phyloP scores from a whole-genome alignment of 2,888 invertebrate genomes.

The Xylota sylvarum region DNA sequence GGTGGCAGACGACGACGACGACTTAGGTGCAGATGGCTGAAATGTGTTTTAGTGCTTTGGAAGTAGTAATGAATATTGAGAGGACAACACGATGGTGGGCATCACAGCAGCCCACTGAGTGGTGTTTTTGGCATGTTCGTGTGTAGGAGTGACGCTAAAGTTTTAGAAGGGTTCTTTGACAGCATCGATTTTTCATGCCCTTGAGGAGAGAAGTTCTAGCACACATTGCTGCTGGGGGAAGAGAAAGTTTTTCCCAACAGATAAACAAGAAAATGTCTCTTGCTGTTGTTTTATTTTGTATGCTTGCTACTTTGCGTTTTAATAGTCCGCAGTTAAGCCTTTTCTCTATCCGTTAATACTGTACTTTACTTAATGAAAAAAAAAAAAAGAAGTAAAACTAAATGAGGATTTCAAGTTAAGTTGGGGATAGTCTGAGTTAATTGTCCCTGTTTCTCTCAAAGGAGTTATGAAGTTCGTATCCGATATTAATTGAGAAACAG shows the following conservation, averaged over 20 bases:
- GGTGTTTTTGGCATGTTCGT: not conserved
- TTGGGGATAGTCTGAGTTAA: no score
- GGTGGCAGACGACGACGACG: not conserved
- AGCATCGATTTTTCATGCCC: constrained; percentile 32
- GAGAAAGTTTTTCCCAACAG: not conserved
- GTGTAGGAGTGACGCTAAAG: not conserved
- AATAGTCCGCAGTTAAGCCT: not conserved
- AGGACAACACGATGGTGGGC: constrained; percentile 18
- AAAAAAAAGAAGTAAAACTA: no score
- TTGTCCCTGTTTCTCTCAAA: no score
- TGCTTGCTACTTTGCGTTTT: not conserved
- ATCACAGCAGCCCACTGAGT: constrained; percentile 4
- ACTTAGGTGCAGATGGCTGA: constrained; percentile 31
- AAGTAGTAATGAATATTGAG: constrained; percentile 45
- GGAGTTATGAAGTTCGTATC: no score
- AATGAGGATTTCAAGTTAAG: no score
- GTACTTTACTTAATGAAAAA: not conserved
- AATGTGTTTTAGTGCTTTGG: constrained; percentile 23
- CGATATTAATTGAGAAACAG: no score
- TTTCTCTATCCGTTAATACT: no score
- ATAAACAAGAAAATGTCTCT: not conserved
- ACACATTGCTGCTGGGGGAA: not conserved
- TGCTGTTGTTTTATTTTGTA: not conserved
- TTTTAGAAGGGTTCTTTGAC: constrained; percentile 14
- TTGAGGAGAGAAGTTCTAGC: not conserved